A percentile compares a stretch with the other conserved stretches of the same genome.
Evolutionary conservation across 2,888 invertebrate species (phyloP).

Genomic region (Mallateleia sp.): DNA sequence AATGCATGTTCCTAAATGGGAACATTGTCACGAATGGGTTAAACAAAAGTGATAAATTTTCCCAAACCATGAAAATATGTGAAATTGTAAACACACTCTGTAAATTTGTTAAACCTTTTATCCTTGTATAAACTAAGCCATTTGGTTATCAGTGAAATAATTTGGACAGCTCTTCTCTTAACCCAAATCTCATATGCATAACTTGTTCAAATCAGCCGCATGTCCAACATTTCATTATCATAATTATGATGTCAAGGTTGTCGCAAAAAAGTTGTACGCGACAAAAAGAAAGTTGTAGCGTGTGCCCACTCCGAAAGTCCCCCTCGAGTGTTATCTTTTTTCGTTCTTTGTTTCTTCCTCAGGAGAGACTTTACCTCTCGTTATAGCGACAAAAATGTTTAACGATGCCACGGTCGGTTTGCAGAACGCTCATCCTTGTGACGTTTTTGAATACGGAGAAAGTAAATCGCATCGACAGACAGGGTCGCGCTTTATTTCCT

Average conservation of each 20-base stretch:
- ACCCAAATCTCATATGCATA: not conserved
- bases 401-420: constrained; percentile 75
- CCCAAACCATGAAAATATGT: not conserved
- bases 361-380: constrained; percentile 16
- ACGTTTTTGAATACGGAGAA: constrained; percentile 67
- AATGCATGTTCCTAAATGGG: too few relatives aligned
- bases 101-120: not conserved
- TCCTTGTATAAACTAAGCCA: not conserved
- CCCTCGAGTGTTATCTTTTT: constrained; percentile 19
- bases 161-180: not conserved
- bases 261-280: constrained; percentile 11
- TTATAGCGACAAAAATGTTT: constrained; percentile 46
- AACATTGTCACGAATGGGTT: too few relatives aligned
- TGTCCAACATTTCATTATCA: not conserved
- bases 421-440: constrained; percentile 69
- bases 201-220: not conserved
- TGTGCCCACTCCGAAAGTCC: constrained; percentile 11
- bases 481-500: constrained; percentile 64
- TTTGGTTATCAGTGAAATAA: not conserved
- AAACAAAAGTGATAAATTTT: too few relatives aligned
- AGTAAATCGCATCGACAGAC: constrained; percentile 60
- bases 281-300: constrained; percentile 48
- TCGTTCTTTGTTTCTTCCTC: too few relatives aligned
- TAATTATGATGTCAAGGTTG: constrained; percentile 64
- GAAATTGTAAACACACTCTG: not conserved